Evolutionary conservation across 2,888 invertebrate genomes (phyloP).

Genomic region (Melanotus villosus): DNA sequence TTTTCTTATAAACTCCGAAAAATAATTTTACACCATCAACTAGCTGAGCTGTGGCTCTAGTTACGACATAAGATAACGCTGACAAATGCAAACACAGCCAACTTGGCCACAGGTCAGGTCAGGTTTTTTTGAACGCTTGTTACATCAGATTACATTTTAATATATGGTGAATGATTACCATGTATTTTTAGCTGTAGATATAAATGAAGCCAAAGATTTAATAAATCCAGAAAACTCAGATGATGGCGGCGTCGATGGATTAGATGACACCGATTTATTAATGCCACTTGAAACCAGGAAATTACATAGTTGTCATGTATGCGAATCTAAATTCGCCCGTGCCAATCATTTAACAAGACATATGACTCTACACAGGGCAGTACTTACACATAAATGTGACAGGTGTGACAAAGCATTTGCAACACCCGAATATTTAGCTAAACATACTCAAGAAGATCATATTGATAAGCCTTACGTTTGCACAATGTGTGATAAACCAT

Average conservation of each 20-base stretch:
- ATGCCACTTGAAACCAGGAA: conserved; percentile 54
- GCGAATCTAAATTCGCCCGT: conserved; percentile 63
- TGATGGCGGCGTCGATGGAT: conserved; percentile 40
- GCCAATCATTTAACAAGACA: conserved; percentile 67
- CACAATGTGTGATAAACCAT: conserved; percentile 66
- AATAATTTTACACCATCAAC: too few relatives aligned
- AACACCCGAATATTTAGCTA: conserved; percentile 62
- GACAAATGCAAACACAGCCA: too few relatives aligned
- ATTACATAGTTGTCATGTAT: conserved; percentile 65
- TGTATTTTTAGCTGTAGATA: conserved; percentile 10
- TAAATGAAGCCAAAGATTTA: conserved; percentile 33
- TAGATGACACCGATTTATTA: conserved; percentile 48
- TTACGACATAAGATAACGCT: too few relatives aligned
- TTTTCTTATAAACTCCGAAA: too few relatives aligned
- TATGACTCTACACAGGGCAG: conserved; percentile 66
- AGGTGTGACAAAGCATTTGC: conserved; percentile 66
- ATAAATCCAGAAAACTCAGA: conserved; percentile 27
- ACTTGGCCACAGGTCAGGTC: not conserved
- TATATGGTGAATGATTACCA: too few relatives aligned
- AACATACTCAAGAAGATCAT: conserved; percentile 66
- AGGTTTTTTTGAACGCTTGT: not conserved
- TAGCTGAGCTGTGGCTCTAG: too few relatives aligned
- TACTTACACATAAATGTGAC: conserved; percentile 66
- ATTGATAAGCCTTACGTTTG: conserved; percentile 67
- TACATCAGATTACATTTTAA: not conserved